phyloP scores from a whole-genome alignment of 2,888 invertebrate genomes.

The Arctia plantaginis region DNA sequence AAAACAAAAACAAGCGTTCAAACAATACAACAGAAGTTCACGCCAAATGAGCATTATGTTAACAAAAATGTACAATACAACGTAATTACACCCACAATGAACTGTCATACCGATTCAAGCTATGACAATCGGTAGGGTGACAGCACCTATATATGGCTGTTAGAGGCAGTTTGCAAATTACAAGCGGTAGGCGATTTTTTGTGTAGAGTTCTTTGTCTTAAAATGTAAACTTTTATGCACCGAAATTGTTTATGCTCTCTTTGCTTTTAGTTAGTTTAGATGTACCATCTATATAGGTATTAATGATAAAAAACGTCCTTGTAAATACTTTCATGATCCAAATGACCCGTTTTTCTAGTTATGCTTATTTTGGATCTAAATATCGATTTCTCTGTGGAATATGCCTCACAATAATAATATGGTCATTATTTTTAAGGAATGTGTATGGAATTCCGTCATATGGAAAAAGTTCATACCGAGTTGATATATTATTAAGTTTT shows the following conservation, averaged over 20 bases:
- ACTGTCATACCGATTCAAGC: slow-evolving; percentile 75
- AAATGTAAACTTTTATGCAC: background rate
- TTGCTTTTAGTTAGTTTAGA: too few relatives aligned
- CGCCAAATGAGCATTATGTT: slow-evolving; percentile 63
- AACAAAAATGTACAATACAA: slow-evolving; percentile 78
- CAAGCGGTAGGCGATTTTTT: slow-evolving; percentile 38
- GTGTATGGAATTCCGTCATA: background rate
- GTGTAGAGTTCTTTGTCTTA: background rate
- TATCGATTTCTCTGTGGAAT: too few relatives aligned
- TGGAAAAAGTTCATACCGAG: background rate
- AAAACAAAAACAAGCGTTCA: slow-evolving; percentile 53
- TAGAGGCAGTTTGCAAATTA: slow-evolving; percentile 28
- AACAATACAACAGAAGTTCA: slow-evolving; percentile 46
- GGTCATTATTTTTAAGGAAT: too few relatives aligned
- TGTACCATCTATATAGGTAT: background rate
- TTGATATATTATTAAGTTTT: background rate
- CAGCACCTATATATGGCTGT: slow-evolving; percentile 64
- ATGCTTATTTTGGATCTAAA: background rate
- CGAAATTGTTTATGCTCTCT: too few relatives aligned
- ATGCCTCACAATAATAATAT: too few relatives aligned
- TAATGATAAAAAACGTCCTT: background rate
- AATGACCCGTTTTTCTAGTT: background rate
- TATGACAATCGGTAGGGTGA: slow-evolving; percentile 71
- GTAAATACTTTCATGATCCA: background rate
- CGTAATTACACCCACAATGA: slow-evolving; percentile 80